Evolutionary conservation across 2,113 vertebrate genomes (phyloP).

Genomic region (Capreolus pygargus): DNA sequence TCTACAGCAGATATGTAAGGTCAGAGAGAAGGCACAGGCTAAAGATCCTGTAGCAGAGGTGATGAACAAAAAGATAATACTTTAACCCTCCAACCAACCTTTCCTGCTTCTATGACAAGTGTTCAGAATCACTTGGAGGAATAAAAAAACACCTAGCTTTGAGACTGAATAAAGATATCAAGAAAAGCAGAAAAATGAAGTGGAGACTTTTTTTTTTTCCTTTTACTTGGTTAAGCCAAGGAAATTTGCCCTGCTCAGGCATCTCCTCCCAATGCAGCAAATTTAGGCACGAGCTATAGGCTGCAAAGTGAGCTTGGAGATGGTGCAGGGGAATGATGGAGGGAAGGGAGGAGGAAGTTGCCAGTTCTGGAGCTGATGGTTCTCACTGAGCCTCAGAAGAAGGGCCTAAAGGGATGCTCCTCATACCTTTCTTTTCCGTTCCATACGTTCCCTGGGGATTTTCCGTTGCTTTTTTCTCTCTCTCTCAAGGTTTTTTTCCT

Average conservation of each 20-base stretch:
- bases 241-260: neutral
- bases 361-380: neutral
- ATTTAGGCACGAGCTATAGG: conserved; percentile 10
- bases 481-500: conserved; percentile 90
- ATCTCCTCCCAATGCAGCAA: conserved; percentile 57
- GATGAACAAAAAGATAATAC: neutral
- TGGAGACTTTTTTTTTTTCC: neutral
- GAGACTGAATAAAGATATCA: rapidly evolving
- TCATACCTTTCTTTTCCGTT: conserved; percentile 97
- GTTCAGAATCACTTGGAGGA: neutral
- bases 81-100: neutral
- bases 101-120: neutral
- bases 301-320: neutral
- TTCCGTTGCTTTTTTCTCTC: conserved; percentile 91
- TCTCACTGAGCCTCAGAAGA: neutral
- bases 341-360: neutral
- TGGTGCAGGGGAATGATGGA: conserved; percentile 31
- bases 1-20: neutral
- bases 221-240: neutral
- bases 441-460: conserved; percentile 90
- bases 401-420: neutral
- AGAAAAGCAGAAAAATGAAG: neutral
- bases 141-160: neutral
- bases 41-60: neutral
- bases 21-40: neutral